These are phyloP conservation scores for Halcyon senegalensis DNA, from an alignment of 2,113 vertebrate species.

Conservation along the genomic window DNA sequence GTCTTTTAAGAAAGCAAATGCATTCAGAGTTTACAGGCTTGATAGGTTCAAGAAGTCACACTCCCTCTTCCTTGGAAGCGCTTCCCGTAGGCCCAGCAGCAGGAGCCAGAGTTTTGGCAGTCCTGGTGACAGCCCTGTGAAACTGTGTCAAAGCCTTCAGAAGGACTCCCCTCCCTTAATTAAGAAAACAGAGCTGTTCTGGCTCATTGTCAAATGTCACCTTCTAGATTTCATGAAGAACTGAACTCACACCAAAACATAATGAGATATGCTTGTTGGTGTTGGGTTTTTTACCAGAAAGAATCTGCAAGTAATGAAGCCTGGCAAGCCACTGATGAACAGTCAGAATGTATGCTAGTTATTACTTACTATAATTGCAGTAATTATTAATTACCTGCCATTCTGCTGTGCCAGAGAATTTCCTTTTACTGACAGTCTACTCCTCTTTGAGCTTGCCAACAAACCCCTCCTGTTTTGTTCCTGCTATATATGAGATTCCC, in stretches of 20 bases:
- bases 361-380: slow-evolving; percentile 16
- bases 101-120: neutral
- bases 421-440: slow-evolving; percentile 49
- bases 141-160: neutral
- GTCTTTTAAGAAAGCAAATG: neutral
- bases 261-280: neutral
- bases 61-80: neutral
- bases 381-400: slow-evolving; percentile 52
- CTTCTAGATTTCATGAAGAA: neutral
- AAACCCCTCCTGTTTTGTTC: neutral
- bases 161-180: neutral
- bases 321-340: neutral
- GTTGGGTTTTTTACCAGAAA: neutral
- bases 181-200: neutral
- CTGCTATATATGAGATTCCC: neutral
- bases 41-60: fast-evolving
- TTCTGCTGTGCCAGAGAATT: neutral
- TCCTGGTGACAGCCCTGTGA: neutral
- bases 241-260: neutral
- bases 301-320: neutral
- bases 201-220: neutral
- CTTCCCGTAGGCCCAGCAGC: neutral
- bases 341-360: neutral
- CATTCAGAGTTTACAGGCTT: neutral
- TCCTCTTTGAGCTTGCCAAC: neutral